Conservation (phyloP, 2,888 invertebrate species). For the Rotaria magnacalcarata region DNA sequence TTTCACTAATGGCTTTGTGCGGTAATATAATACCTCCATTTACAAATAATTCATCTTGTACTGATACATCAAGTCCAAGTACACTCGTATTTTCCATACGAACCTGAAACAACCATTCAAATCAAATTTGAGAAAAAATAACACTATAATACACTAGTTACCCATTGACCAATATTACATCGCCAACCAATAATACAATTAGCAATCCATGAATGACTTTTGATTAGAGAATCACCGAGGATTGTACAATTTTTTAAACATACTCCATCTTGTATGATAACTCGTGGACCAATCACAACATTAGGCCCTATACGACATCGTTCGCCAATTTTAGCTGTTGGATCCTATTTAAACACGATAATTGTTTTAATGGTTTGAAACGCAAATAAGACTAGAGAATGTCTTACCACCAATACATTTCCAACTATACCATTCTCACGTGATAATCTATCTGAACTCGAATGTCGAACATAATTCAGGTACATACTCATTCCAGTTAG, state of each 20-base stretch:
- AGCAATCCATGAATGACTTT: conserved; percentile 89
- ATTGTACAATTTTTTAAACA: conserved; percentile 90
- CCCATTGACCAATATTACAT: conserved; percentile 91
- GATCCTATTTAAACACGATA: conserved; percentile 64
- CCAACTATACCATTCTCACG: conserved; percentile 77
- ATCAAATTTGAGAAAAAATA: not conserved
- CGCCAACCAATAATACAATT: conserved; percentile 96
- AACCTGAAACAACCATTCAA: conserved; percentile 59
- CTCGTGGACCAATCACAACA: conserved; percentile 88
- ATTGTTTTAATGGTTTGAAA: not conserved
- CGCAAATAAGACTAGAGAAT: too few species aligned
- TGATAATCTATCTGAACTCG: conserved; percentile 68
- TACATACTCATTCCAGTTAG: conserved; percentile 92
- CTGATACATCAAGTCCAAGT: conserved; percentile 94
- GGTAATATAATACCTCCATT: conserved; percentile 96
- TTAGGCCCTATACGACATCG: conserved; percentile 96
- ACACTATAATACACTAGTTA: conserved; percentile 51
- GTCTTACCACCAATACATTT: conserved; percentile 68
- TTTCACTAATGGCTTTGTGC: conserved; percentile 85
- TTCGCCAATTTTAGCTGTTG: conserved; percentile 81
- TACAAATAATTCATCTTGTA: conserved; percentile 93
- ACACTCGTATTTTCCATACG: conserved; percentile 96
- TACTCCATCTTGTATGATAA: conserved; percentile 85
- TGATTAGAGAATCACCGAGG: conserved; percentile 70
- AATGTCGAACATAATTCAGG: conserved; percentile 71